Percentiles rank a stretch among this genome's conserved stretches.
phyloP scores from a whole-genome alignment of 2,888 invertebrate genomes.

The Periphyllus acericola region DNA sequence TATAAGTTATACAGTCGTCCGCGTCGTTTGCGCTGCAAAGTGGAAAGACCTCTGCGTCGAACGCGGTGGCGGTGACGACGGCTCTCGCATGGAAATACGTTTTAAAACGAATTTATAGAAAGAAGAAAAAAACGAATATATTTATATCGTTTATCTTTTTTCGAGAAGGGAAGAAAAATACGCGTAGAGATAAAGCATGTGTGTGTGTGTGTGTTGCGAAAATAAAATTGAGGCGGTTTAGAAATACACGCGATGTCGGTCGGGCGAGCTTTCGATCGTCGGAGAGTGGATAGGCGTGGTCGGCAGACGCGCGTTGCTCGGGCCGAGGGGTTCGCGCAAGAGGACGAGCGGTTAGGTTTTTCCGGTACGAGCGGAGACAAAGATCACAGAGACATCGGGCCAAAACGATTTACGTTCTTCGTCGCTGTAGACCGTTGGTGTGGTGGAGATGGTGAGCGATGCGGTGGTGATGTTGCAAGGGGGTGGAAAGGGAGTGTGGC shows the following conservation, averaged over 20 bases:
- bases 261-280: background rate
- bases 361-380: conserved; percentile 45
- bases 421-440: conserved; percentile 64
- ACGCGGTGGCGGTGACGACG: background rate
- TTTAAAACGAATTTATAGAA: background rate
- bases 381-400: conserved; percentile 58
- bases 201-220: background rate
- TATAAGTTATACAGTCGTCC: background rate
- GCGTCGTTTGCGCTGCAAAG: background rate
- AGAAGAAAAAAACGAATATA: background rate
- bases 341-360: conserved; percentile 11
- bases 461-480: conserved; percentile 65
- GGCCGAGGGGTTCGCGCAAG: background rate
- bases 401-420: conserved; percentile 52
- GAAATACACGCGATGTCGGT: background rate
- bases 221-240: conserved; percentile 18
- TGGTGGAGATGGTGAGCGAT: conserved; percentile 62
- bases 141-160: conserved; percentile 16
- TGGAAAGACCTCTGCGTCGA: background rate
- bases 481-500: background rate
- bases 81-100: background rate
- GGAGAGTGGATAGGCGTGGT: background rate
- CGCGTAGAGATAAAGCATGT: background rate
- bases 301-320: background rate
- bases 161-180: background rate